Evolutionary conservation across 2,888 invertebrate species (phyloP).

Genomic region (Apotomis betuletana): DNA sequence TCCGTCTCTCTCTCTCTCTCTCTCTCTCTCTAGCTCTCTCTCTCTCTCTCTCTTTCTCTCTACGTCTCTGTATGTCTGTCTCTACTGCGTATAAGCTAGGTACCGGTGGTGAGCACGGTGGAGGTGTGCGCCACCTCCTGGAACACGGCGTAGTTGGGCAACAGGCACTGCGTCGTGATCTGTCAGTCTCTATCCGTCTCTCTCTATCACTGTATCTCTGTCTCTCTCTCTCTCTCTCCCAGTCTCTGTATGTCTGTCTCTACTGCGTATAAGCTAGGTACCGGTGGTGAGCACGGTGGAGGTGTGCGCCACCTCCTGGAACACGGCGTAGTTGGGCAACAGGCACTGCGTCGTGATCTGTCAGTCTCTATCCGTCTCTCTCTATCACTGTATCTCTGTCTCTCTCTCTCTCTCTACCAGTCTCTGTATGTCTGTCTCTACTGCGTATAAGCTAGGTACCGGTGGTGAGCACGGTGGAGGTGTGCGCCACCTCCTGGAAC

Average conservation of each 20-base stretch:
- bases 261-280: constrained; percentile 62
- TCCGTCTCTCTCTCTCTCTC: too few relatives aligned
- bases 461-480: constrained; percentile 88
- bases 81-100: constrained; percentile 61
- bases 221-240: too few relatives aligned
- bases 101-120: constrained; percentile 85
- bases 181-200: too few relatives aligned
- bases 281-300: constrained; percentile 87
- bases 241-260: too few relatives aligned
- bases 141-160: constrained; percentile 90
- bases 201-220: too few relatives aligned
- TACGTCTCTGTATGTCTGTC: too few relatives aligned
- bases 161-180: constrained; percentile 54
- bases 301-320: constrained; percentile 92
- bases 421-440: background rate
- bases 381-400: too few relatives aligned
- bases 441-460: constrained; percentile 75
- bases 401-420: too few relatives aligned
- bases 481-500: constrained; percentile 92
- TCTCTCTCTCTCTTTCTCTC: too few relatives aligned
- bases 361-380: too few relatives aligned
- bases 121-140: constrained; percentile 92
- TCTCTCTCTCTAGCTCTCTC: too few relatives aligned
- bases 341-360: constrained; percentile 54
- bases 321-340: constrained; percentile 89